phyloP scores from a whole-genome alignment of 2,888 invertebrate genomes.

The Pharmacophagus antenor region DNA sequence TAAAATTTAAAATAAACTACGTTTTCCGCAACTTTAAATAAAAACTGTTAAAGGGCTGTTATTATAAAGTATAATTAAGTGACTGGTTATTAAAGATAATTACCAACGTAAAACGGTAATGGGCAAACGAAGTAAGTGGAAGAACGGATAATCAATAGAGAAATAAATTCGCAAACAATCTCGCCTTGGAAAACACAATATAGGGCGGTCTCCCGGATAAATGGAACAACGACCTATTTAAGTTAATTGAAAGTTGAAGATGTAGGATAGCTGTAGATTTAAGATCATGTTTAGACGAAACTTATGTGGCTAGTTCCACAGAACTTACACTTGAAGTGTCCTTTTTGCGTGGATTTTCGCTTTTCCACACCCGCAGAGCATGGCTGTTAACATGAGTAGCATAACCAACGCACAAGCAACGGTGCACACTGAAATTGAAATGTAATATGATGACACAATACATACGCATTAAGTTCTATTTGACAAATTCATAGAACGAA shows the following conservation, averaged over 20 bases:
- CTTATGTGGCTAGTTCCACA: neutral
- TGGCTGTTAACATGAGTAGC: slow-evolving; percentile 70
- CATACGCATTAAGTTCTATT: neutral
- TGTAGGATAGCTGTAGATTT: neutral
- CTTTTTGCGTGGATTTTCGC: slow-evolving; percentile 64
- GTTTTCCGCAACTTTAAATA: no score
- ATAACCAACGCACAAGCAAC: slow-evolving; percentile 66
- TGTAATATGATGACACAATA: neutral
- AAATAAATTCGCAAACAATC: neutral
- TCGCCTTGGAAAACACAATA: no score
- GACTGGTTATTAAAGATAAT: no score
- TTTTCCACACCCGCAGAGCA: slow-evolving; percentile 72
- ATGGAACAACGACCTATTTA: no score
- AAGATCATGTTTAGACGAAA: neutral
- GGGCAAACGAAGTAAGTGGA: no score
- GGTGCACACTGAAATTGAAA: slow-evolving; percentile 55
- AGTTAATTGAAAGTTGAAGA: neutral
- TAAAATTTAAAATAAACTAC: no score
- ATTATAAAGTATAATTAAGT: no score
- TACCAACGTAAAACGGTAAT: no score
- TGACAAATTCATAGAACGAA: no score
- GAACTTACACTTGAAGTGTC: slow-evolving; percentile 68
- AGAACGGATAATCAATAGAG: no score
- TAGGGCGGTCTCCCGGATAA: no score
- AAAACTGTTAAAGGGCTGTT: no score